Evolutionary conservation across 2,888 invertebrate species (phyloP), one percentile per base, ranked within the genome.

Genomic region (Pachymerium ferrugineum): DNA sequence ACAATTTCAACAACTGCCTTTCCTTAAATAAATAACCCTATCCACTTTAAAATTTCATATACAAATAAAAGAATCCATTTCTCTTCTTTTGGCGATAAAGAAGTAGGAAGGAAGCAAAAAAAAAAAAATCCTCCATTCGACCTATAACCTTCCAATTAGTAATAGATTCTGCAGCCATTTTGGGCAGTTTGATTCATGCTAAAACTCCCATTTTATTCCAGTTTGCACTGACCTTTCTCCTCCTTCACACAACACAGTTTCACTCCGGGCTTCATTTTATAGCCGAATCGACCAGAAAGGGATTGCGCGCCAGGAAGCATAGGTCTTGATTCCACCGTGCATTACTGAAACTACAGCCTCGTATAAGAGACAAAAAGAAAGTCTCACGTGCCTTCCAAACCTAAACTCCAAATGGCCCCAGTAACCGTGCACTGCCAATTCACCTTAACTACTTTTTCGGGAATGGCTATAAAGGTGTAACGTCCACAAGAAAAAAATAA

Each of bases 291-390:
- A 54, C 47, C 47, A 12, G 47, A 54, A 54, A 19, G 47, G 47
- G 47, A 54, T 54, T 54, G 47, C 47, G 47, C 47, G 22, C n/a
- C 47, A 54, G 47, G 22, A 54, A 54, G 47, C 47, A 54, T 54
- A 54, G 47, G 47, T 54, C 47, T 54, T 54, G 47, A 54, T 54
- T 54, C 47, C 47, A 54, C 16, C 47, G 47, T 54, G 47, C 47
- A 54, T 54, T 54, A 54, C 47, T 22, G 19, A 54, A 54, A 54
- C 47, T 54, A 22, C 47, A 54, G 47, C 22, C 47, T n/a, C 2
- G 47, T 54, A 54, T 22, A 54, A 5, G 22, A 19, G 22, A 54
- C 19, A 16, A 19, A 47, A 54, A 54, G 19, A n/a, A n/a, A n/a
- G n/a, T n/a, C n/a, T n/a, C n/a, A n/a, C n/a, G n/a, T n/a, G n/a